These are phyloP conservation scores for Ptiloglossa arizonensis DNA, from an alignment of 1,140 invertebrate species.

Conservation along the genomic window DNA sequence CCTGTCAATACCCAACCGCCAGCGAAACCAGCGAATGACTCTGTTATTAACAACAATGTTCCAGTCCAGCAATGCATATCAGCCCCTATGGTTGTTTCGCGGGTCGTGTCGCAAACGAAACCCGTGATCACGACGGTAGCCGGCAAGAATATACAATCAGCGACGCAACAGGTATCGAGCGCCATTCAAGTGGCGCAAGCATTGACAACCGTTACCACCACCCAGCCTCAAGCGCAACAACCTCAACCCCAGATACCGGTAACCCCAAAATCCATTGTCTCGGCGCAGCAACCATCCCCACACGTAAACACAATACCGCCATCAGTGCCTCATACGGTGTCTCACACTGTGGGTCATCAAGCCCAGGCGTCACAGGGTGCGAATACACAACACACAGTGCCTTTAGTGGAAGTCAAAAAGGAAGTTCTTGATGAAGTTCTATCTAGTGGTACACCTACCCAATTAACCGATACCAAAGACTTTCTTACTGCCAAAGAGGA, in stretches of 20 bases:
- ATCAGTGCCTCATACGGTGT: conserved; percentile 64
- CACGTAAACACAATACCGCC: conserved; percentile 60
- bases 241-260: conserved; percentile 40
- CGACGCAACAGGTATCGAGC: conserved; percentile 63
- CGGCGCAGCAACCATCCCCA: conserved; percentile 57
- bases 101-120: conserved; percentile 60
- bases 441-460: conserved; percentile 71
- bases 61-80: conserved; percentile 57
- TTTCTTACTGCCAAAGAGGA: conserved; percentile 81
- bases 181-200: conserved; percentile 37
- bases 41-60: conserved; percentile 19
- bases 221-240: conserved; percentile 43
- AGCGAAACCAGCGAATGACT: conserved; percentile 65
- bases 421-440: conserved; percentile 79
- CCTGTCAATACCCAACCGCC: conserved; percentile 1
- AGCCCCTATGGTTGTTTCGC: conserved; percentile 65
- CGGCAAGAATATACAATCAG: conserved; percentile 55
- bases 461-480: conserved; percentile 81
- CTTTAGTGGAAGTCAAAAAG: conserved; percentile 81
- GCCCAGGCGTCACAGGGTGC: conserved; percentile 74
- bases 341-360: conserved; percentile 69
- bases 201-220: conserved; percentile 41
- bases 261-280: conserved; percentile 43
- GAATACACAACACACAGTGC: conserved; percentile 76
- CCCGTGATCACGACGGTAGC: conserved; percentile 68